phyloP scores from a whole-genome alignment of 2,797 vertebrate genomes.

The Schizopygopsis pylzovi region DNA sequence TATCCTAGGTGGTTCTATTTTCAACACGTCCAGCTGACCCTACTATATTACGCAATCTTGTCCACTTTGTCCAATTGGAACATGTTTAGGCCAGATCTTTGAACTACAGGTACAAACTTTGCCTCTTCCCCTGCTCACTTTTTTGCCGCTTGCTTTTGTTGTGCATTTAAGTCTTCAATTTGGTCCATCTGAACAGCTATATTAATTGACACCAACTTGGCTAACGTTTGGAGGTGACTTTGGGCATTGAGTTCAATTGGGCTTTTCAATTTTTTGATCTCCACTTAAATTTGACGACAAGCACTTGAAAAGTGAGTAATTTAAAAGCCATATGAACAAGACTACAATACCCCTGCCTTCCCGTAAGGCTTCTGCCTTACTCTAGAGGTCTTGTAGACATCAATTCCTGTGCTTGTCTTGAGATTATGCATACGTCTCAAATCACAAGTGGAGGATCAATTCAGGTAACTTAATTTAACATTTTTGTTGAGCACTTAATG shows the following conservation, averaged over 20 bases:
- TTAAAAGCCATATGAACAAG: slow-evolving; percentile 63
- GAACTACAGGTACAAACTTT: slow-evolving; percentile 25
- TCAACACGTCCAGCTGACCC: slow-evolving; percentile 9
- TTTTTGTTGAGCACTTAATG: slow-evolving; percentile 59
- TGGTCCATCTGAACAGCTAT: slow-evolving; percentile 21
- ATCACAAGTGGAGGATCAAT: slow-evolving; percentile 33
- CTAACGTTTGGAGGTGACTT: slow-evolving; percentile 2
- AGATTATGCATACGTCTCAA: slow-evolving; percentile 3
- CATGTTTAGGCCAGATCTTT: slow-evolving; percentile 29
- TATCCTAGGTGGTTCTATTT: slow-evolving; percentile 26
- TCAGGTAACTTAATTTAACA: slow-evolving; percentile 50
- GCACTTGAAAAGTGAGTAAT: slow-evolving; percentile 56
- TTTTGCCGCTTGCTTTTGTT: slow-evolving; percentile 41
- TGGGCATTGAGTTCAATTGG: background rate
- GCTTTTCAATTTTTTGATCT: slow-evolving; percentile 25
- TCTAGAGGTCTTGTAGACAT: slow-evolving; percentile 53
- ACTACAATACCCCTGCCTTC: slow-evolving; percentile 46
- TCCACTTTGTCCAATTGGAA: slow-evolving; percentile 32
- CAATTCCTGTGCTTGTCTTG: slow-evolving; percentile 19
- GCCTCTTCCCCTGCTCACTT: slow-evolving; percentile 14
- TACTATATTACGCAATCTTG: slow-evolving; percentile 18
- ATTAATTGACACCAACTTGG: slow-evolving; percentile 9
- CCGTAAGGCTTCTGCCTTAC: slow-evolving; percentile 33
- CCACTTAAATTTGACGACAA: slow-evolving; percentile 31
- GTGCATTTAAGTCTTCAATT: slow-evolving; percentile 4